Evolutionary conservation across 92 coral and sea anemone genomes (phyloP).

Genomic region (Porites divaricata): DNA sequence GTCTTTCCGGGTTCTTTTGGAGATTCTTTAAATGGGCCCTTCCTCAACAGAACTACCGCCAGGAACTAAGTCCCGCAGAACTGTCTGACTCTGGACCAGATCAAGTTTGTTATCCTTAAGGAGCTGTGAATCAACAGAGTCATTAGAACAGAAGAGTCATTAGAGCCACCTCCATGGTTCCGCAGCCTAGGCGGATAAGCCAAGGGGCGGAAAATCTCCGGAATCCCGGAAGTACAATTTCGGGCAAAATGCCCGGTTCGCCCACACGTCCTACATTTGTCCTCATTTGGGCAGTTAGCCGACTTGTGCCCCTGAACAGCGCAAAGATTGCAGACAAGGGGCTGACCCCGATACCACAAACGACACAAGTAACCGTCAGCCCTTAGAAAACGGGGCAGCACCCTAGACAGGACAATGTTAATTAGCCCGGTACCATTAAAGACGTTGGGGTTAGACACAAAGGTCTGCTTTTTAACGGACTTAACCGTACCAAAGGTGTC

Average conservation of each 20-base stretch:
- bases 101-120: too few relatives aligned
- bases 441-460: not conserved
- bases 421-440: not conserved
- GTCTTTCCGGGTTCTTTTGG: too few relatives aligned
- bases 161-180: not conserved
- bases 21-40: too few relatives aligned
- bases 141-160: too few relatives aligned
- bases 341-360: not conserved
- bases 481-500: too few relatives aligned
- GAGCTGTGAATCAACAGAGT: too few relatives aligned
- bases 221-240: not conserved
- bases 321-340: not conserved
- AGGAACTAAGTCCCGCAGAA: too few relatives aligned
- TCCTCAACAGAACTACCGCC: too few relatives aligned
- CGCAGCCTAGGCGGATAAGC: too few relatives aligned
- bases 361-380: not conserved
- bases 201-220: too few relatives aligned
- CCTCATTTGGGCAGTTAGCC: not conserved
- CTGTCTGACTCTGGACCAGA: too few relatives aligned
- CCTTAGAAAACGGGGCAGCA: too few relatives aligned
- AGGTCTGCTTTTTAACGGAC: not conserved
- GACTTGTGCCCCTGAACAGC: not conserved
- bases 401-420: not conserved
- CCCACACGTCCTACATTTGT: not conserved
- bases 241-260: not conserved